Conservation (phyloP, 2,888 invertebrate species). For the Acrocera orbiculus region DNA sequence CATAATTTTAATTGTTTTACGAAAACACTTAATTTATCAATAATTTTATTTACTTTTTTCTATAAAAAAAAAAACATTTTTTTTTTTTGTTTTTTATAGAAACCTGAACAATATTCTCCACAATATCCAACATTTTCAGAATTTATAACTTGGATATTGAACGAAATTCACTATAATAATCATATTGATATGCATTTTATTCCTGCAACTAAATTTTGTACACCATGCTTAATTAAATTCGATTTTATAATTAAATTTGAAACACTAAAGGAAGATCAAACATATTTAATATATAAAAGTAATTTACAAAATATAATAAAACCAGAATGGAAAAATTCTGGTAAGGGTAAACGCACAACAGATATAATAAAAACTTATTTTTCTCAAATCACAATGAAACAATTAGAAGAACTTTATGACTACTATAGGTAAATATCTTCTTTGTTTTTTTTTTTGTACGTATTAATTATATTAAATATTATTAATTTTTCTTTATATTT, state of each 20-base stretch:
- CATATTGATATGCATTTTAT: conserved; percentile 75
- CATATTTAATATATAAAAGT: conserved; percentile 60
- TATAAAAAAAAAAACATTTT: background rate
- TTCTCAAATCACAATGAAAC: conserved; percentile 52
- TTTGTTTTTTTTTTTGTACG: background rate
- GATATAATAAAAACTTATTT: conserved; percentile 58
- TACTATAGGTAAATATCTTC: conserved; percentile 47
- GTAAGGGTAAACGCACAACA: conserved; percentile 54
- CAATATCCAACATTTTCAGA: conserved; percentile 64
- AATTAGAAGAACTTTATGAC: conserved; percentile 58
- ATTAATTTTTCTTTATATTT: conserved; percentile 17
- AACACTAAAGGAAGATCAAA: conserved; percentile 66
- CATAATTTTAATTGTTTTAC: too few species aligned
- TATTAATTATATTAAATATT: background rate
- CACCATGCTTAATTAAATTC: conserved; percentile 68
- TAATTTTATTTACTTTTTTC: too few species aligned
- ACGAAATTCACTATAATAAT: conserved; percentile 39
- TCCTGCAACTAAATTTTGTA: conserved; percentile 68
- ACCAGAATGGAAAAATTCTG: conserved; percentile 70
- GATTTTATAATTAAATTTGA: conserved; percentile 69
- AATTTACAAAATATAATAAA: conserved; percentile 56
- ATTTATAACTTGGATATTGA: conserved; percentile 60
- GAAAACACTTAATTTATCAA: too few species aligned
- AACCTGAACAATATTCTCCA: conserved; percentile 28
- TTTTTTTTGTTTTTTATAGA: conserved; percentile 6